Evolutionary conservation across 2,888 invertebrate species (phyloP).

Genomic region (Agrochola lota): DNA sequence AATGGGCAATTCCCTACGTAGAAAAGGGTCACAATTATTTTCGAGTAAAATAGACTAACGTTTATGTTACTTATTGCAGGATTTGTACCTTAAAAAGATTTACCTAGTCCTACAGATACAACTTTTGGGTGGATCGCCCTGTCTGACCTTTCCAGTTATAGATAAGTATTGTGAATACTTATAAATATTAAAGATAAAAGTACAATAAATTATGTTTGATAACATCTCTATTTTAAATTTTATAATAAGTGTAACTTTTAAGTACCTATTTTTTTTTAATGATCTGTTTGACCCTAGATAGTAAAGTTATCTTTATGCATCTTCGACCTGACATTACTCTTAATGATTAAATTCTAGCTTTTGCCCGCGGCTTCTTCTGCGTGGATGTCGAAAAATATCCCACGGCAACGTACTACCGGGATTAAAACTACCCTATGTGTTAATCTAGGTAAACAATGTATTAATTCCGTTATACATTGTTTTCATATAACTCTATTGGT

Average conservation of each 20-base stretch:
- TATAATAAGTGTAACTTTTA: not conserved
- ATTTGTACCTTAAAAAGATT: slow-evolving; percentile 27
- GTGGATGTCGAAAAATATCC: too few species aligned
- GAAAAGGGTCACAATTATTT: slow-evolving; percentile 40
- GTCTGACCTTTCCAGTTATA: slow-evolving; percentile 26
- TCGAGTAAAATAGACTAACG: slow-evolving; percentile 33
- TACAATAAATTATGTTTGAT: not conserved
- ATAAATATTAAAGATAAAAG: not conserved
- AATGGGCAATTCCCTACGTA: slow-evolving; percentile 32
- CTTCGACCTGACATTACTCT: not conserved
- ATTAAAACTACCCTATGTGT: too few species aligned
- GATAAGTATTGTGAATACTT: not conserved
- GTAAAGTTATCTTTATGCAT: not conserved
- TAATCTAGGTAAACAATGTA: too few species aligned
- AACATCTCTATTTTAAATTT: not conserved
- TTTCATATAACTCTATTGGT: too few species aligned
- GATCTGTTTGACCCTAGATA: not conserved
- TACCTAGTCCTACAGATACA: slow-evolving; percentile 3
- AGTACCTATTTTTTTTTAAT: not conserved
- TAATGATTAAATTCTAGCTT: not conserved
- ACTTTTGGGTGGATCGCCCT: slow-evolving; percentile 20
- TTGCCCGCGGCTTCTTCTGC: too few species aligned
- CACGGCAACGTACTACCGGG: too few species aligned
- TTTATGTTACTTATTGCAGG: slow-evolving; percentile 20
- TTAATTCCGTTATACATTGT: too few species aligned